These are phyloP conservation scores for Halcyon badia DNA, from an alignment of 2,797 vertebrate species.

Conservation along the genomic window DNA sequence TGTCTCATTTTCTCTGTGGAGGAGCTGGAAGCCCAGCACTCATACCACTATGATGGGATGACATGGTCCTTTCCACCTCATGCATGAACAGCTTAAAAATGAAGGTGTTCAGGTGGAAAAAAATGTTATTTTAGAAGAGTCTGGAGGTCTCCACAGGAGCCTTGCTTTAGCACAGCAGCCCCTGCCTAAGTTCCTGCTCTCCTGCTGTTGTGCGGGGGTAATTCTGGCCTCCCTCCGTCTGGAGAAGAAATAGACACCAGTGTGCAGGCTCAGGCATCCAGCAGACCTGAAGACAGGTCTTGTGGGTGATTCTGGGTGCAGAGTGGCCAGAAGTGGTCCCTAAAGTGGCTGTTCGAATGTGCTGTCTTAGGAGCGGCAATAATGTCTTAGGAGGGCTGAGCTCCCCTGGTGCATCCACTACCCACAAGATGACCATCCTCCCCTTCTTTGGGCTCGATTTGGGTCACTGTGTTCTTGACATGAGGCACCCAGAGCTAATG, in stretches of 20 bases:
- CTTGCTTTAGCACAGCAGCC: not conserved
- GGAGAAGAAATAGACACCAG: not conserved
- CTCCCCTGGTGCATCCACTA: not conserved
- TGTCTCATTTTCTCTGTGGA: accelerated
- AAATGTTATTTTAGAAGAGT: not conserved
- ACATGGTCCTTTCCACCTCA: not conserved
- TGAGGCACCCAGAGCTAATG: accelerated
- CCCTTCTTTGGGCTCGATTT: not conserved
- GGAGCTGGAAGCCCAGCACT: accelerated
- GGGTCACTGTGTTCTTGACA: not conserved
- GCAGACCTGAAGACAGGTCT: not conserved
- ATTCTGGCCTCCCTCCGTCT: not conserved
- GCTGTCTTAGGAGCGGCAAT: not conserved
- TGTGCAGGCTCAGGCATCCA: not conserved
- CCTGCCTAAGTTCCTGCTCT: accelerated
- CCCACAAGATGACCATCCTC: not conserved
- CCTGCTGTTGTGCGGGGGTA: not conserved
- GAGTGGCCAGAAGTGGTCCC: not conserved
- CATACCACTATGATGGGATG: too few relatives aligned
- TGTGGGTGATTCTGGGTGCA: not conserved
- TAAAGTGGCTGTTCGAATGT: not conserved
- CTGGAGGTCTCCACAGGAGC: not conserved
- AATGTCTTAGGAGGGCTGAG: not conserved
- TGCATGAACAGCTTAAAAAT: not conserved
- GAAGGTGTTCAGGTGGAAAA: not conserved